Evolutionary conservation across 64 coral and sea anemone species (phyloP), one percentile per base, ranked within the genome.

Genomic region (Stylophora pistillata): DNA sequence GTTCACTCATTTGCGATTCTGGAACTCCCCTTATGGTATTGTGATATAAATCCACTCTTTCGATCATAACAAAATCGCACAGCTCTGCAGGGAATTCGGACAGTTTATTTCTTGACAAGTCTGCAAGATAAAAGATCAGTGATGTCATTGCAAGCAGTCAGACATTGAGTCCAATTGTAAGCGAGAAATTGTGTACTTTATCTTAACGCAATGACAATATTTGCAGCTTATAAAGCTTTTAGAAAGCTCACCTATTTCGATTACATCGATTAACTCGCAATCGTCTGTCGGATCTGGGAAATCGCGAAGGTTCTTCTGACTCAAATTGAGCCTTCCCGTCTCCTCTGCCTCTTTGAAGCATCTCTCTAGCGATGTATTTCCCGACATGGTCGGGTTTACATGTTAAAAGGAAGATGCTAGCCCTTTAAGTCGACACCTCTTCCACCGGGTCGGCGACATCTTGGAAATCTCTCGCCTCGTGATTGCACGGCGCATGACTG

Each of bases 321-420:
- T 79, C 15, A 99, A 92, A 61, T 79, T 71, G n/a, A 99, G 79
- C 53, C 76, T 81, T 64, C 97, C 97, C 26, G 97, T 99, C 57
- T 99, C 93, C 74, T 99, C 97, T 33, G 97, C 97, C 91, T 99
- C 97, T 74, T 85, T 86, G 88, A 99, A 99, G 88, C 93, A 95
- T 78, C 88, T 94, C 71, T 99, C 97, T 83, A 95, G 80, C 65
- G 90, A 63, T 73, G 72, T 88, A 70, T 92, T 91, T 72, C 91
- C 97, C 73, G 97, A 89, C 97, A 99, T 99, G 76, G 90, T 92
- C 86, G 88, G 55, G 72, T 86, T 79, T 88, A 91, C 94, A 95
- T 92, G 82, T 88, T 92, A 92, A 55, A 61, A 18, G 80, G 56
- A 88, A 93, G 80, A 88, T 79, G 81, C 81, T 69, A 66, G 86